A percentile compares a stretch with the other conserved stretches of the same genome.
phyloP scores from a whole-genome alignment of 1,140 invertebrate species.

The Ceratina australensis region DNA sequence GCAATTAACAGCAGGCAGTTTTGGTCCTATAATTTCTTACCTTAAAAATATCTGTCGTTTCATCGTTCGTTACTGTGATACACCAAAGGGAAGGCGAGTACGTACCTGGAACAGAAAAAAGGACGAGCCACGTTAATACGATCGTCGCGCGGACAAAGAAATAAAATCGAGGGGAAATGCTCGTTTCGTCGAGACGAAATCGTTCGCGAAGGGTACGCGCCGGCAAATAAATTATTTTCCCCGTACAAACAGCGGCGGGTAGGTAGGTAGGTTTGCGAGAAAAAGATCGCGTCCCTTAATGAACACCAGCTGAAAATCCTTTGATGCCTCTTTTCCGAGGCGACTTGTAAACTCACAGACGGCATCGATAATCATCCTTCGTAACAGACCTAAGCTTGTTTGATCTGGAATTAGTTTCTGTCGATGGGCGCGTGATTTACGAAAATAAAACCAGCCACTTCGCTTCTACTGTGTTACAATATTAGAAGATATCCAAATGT shows the following conservation, averaged over 20 bases:
- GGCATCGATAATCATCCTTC: conserved; percentile 45
- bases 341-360: conserved; percentile 44
- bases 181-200: conserved; percentile 14
- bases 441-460: background rate
- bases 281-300: conserved; percentile 33
- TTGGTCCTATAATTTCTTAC: background rate
- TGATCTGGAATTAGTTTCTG: conserved; percentile 51
- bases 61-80: conserved; percentile 7
- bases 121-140: conserved; percentile 25
- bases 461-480: conserved; percentile 34
- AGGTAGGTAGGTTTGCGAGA: background rate
- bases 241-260: conserved; percentile 19
- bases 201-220: background rate
- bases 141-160: conserved; percentile 13
- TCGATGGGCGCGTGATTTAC: background rate
- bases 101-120: conserved; percentile 62
- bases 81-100: conserved; percentile 4
- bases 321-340: conserved; percentile 22
- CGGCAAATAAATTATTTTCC: conserved; percentile 43
- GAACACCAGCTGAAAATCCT: conserved; percentile 30
- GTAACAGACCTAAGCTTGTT: conserved; percentile 46
- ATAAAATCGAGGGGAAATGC: conserved; percentile 13
- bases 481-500: too few species aligned
- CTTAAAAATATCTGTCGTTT: background rate
- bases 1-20: too few species aligned